Percentiles rank a stretch among this genome's conserved stretches.
Conservation (phyloP, 2,113 vertebrate species). For the Sphyrna mokarran region DNA sequence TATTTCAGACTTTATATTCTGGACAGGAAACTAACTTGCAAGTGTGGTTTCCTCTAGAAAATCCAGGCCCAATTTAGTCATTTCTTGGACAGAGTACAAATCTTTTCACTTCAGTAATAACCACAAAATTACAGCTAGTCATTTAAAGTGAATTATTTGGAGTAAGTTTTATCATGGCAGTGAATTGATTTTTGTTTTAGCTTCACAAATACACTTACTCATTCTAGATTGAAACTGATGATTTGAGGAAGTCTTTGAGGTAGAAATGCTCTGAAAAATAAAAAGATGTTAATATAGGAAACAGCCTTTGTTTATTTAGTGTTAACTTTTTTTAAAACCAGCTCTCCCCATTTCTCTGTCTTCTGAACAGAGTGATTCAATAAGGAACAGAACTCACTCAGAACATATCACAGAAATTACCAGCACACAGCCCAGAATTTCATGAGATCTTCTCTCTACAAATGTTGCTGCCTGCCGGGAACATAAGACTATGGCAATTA, state of each 20-base stretch:
- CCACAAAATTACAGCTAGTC: not conserved
- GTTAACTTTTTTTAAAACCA: not conserved
- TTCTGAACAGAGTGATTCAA: not conserved
- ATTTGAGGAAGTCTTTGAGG: not conserved
- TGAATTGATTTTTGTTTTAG: not conserved
- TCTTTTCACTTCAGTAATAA: not conserved
- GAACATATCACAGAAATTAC: not conserved
- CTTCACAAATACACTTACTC: not conserved
- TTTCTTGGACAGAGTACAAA: not conserved
- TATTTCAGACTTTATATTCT: not conserved
- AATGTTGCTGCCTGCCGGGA: no score
- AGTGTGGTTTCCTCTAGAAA: not conserved
- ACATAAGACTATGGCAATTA: not conserved
- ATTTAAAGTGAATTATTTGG: no score
- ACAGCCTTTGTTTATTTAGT: not conserved
- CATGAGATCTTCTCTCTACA: not conserved
- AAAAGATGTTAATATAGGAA: not conserved
- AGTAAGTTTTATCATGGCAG: not conserved
- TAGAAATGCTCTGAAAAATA: not conserved
- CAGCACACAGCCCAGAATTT: not conserved
- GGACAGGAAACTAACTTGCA: not conserved
- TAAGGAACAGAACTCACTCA: not conserved
- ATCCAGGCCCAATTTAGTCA: no score
- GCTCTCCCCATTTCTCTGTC: not conserved
- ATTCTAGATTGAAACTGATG: not conserved